Conservation (phyloP, 23 tunicate species). For the Styela clava region DNA sequence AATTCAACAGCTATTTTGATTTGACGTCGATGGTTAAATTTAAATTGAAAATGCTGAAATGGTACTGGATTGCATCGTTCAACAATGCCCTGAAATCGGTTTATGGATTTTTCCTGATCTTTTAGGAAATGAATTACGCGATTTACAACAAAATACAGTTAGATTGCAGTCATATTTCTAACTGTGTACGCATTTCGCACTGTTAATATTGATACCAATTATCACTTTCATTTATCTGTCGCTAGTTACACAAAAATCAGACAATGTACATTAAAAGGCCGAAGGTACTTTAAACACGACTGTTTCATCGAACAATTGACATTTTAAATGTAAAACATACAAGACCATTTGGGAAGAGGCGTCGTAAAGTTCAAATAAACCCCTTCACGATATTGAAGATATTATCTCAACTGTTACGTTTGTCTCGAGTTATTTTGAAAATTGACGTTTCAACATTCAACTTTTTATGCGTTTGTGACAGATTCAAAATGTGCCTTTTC, state of each 20-base stretch:
- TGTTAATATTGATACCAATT: background rate
- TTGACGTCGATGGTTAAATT: no score
- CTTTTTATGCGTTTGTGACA: no score
- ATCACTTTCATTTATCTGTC: background rate
- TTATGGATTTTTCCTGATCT: no score
- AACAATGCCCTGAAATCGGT: no score
- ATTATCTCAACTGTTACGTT: background rate
- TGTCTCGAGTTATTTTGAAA: no score
- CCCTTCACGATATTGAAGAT: background rate
- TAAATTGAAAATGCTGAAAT: no score
- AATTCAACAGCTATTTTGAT: no score
- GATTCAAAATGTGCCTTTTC: no score
- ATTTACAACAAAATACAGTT: background rate
- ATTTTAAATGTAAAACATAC: background rate
- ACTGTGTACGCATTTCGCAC: background rate
- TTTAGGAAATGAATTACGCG: background rate
- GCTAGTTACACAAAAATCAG: background rate
- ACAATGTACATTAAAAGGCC: background rate
- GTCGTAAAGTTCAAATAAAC: background rate
- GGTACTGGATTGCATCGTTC: no score
- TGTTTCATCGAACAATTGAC: background rate
- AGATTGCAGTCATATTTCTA: no score
- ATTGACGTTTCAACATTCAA: no score
- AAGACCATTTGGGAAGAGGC: background rate
- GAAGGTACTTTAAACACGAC: background rate